Base-by-base conservation (phyloP, 2,888 invertebrate species). In the Scotopteryx bipunctaria region DNA sequence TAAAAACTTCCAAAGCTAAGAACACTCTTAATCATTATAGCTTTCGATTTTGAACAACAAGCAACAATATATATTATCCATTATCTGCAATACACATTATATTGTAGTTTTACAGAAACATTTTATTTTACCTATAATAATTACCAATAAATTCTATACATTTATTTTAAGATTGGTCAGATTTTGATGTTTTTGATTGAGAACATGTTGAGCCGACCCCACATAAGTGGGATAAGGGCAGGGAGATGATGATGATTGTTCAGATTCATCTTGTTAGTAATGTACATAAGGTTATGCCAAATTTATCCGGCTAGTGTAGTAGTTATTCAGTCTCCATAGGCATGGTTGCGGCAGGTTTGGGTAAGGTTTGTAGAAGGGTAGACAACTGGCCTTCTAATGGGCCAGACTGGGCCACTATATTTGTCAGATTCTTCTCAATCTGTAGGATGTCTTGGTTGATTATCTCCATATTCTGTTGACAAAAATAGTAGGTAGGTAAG, bases 361-460 rank as follows among this genome's bases (percentile, higher is more conserved):
- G 90, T 21, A 90, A 60, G n/a, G 78, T 64, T 29, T 80, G 78
- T 25, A 89, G 64, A 25, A 89, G 59, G 1, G 66, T 76, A 46
- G 76, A 71, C 2, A 90, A 56, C 48, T 88, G 85, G 17, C 71
- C 73, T 55, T 89, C 88, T 17, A 89, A 53, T 2, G 86, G 86
- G 5, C 88, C 88, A 3, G 86, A 73, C 46, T 79, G 66, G 13
- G 73, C 59, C 1, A 80, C 66, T 43, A 90, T 71, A 43, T 73
- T 75, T 32, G 73, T 81, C 51, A 89, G 63, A 62, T 90, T 89
- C 31, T 75, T 83, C 63, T 90, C 88, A 27, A 91, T 68, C 61
- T 78, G 71, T n/a, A 84, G 55, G 17, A 89, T 64, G 54, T 86
- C 86, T 63, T 88, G 84, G 62, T 88, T 88, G 32, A 91, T 84